phyloP scores from a whole-genome alignment of 2,797 vertebrate genomes.

The Sparus aurata region DNA sequence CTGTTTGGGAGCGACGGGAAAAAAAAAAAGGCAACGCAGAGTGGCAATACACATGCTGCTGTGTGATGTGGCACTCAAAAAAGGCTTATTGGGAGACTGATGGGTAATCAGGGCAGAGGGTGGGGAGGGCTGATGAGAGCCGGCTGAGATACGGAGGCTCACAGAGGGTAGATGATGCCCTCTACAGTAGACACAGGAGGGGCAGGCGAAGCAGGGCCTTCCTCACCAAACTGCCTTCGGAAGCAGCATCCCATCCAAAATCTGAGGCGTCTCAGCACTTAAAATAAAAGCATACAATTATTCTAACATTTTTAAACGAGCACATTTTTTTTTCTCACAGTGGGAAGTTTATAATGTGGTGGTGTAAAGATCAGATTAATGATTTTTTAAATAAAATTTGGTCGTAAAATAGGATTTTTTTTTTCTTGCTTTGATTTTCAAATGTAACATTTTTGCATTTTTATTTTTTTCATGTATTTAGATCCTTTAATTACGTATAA shows the following conservation, averaged over 20 bases:
- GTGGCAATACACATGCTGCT: slow-evolving; percentile 63
- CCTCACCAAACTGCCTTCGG: slow-evolving; percentile 2
- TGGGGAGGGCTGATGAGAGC: slow-evolving; percentile 60
- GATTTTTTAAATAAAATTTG: neutral
- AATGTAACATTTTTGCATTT: neutral
- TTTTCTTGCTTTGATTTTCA: neutral
- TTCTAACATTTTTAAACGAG: neutral
- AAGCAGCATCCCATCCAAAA: neutral
- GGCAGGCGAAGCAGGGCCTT: slow-evolving; percentile 37
- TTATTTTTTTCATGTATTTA: slow-evolving; percentile 1
- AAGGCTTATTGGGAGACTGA: slow-evolving; percentile 64
- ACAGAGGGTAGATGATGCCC: slow-evolving; percentile 84
- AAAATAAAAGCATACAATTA: neutral
- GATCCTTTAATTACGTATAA: neutral
- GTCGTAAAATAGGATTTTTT: neutral
- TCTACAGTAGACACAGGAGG: slow-evolving; percentile 82
- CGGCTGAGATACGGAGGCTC: slow-evolving; percentile 59
- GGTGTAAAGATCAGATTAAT: neutral
- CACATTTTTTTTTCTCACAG: neutral
- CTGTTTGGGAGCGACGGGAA: slow-evolving; percentile 68
- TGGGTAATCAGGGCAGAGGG: slow-evolving; percentile 69
- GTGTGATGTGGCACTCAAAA: slow-evolving; percentile 80
- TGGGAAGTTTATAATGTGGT: neutral
- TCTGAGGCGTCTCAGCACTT: neutral
- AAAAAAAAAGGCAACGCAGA: slow-evolving; percentile 57